These are phyloP conservation scores for Didymodactylos carnosus DNA, from an alignment of 2,888 invertebrate species.

Conservation along the genomic window DNA sequence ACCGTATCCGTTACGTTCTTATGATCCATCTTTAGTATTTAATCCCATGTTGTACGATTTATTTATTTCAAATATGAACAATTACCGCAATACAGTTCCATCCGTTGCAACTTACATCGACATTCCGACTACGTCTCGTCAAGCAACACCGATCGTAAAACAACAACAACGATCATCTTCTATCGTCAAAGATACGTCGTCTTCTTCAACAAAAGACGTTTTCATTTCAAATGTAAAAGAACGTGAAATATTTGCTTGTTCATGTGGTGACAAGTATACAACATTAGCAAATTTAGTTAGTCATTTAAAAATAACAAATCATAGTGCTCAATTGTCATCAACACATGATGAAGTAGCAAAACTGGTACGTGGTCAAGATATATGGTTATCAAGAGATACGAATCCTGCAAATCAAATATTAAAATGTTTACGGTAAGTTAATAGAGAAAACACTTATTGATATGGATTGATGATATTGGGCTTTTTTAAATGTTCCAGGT, in stretches of 20 bases:
- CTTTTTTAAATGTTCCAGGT: too few relatives aligned
- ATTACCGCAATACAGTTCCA: not conserved
- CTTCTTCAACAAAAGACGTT: not conserved
- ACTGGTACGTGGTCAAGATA: slow-evolving; percentile 13
- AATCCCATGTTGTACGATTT: not conserved
- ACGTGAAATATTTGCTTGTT: not conserved
- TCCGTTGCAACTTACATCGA: not conserved
- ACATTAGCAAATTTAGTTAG: not conserved
- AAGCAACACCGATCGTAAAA: not conserved
- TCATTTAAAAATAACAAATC: not conserved
- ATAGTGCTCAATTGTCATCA: not conserved
- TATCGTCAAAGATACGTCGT: not conserved
- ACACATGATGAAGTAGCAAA: not conserved
- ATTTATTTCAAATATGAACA: not conserved
- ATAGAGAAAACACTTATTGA: too few relatives aligned
- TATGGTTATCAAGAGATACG: slow-evolving; percentile 8
- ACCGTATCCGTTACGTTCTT: too few relatives aligned
- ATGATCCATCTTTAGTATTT: not conserved
- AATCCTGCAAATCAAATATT: slow-evolving; percentile 10
- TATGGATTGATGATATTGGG: too few relatives aligned
- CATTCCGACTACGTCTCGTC: not conserved
- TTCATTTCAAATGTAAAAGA: not conserved
- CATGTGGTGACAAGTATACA: not conserved
- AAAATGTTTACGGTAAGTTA: too few relatives aligned
- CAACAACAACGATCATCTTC: not conserved